Conservation (phyloP, 2,888 invertebrate genomes). For the Drosophila pegasa region DNA sequence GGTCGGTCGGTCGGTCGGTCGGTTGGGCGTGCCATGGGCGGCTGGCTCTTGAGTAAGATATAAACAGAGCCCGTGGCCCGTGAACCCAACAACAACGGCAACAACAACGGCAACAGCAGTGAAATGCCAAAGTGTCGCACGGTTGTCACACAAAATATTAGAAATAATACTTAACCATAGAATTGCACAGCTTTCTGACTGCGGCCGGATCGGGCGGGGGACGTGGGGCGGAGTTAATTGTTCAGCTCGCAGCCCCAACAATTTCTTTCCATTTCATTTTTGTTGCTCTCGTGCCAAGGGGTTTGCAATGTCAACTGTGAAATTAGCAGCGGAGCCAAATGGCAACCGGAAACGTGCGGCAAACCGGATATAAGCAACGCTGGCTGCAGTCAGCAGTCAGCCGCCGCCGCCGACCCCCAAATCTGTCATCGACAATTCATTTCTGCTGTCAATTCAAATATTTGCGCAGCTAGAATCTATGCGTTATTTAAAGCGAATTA, state of each 20-base stretch:
- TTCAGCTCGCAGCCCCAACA: slow-evolving; percentile 22
- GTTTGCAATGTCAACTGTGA: slow-evolving; percentile 63
- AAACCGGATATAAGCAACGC: slow-evolving; percentile 78
- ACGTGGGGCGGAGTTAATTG: too few species aligned
- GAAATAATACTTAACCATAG: slow-evolving; percentile 81
- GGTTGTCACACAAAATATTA: slow-evolving; percentile 81
- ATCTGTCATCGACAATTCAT: slow-evolving; percentile 60
- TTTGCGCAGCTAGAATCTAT: slow-evolving; percentile 19
- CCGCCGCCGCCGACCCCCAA: slow-evolving; percentile 26
- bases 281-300: slow-evolving; percentile 17
- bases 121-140: slow-evolving; percentile 80
- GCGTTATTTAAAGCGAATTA: slow-evolving; percentile 54
- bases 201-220: too few species aligned
- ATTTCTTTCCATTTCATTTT: slow-evolving; percentile 20
- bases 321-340: slow-evolving; percentile 72
- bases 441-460: slow-evolving; percentile 27
- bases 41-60: slow-evolving; percentile 76
- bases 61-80: slow-evolving; percentile 53
- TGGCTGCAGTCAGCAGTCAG: slow-evolving; percentile 22
- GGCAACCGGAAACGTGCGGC: slow-evolving; percentile 80
- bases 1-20: too few species aligned
- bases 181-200: slow-evolving; percentile 72
- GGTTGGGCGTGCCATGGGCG: slow-evolving; percentile 28
- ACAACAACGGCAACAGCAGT: slow-evolving; percentile 18
- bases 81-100: slow-evolving; percentile 25